phyloP scores from a whole-genome alignment of 92 coral and sea anemone genomes.

The Virgularia gustaviana region DNA sequence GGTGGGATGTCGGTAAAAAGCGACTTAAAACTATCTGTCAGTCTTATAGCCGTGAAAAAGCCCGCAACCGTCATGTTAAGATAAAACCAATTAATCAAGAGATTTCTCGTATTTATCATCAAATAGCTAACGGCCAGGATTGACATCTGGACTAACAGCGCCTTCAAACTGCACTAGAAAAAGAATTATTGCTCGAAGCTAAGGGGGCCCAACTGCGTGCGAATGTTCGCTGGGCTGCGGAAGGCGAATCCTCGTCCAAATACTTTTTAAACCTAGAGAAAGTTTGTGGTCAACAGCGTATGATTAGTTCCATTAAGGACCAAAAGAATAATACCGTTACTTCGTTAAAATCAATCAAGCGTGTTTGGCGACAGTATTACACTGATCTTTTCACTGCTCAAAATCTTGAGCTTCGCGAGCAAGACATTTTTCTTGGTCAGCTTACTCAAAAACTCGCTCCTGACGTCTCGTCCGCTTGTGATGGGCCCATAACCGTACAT shows the following conservation, averaged over 20 bases:
- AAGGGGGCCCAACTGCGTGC: neutral
- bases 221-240: slow-evolving; percentile 11
- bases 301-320: neutral
- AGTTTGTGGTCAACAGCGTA: neutral
- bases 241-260: neutral
- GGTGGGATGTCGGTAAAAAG: slow-evolving; percentile 26
- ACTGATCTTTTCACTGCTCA: neutral
- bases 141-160: too few species aligned
- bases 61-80: neutral
- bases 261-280: neutral
- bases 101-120: too few species aligned
- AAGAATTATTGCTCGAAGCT: neutral
- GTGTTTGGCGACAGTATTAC: neutral
- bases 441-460: neutral
- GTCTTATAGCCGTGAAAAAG: neutral
- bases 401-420: neutral
- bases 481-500: neutral
- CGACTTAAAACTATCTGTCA: neutral
- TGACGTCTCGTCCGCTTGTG: slow-evolving; percentile 13
- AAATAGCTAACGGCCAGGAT: too few species aligned
- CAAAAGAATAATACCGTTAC: neutral
- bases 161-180: too few species aligned
- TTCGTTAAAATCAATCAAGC: neutral
- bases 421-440: slow-evolving; percentile 21
- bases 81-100: too few species aligned